Conservation (phyloP, 2,797 vertebrate genomes). For the Tapera naevia region DNA sequence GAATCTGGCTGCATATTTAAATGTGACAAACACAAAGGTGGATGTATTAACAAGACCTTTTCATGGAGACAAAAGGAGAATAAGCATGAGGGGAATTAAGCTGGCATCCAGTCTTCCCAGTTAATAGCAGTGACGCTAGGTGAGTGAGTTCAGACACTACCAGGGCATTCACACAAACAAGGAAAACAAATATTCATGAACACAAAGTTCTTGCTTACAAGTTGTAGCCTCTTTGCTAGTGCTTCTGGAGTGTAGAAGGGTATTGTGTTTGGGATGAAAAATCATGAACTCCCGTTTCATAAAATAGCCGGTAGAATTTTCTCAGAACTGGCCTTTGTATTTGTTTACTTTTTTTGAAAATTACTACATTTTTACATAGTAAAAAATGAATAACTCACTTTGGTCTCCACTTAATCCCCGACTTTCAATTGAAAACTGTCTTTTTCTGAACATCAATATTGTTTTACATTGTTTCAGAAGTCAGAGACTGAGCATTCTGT, state of each 20-base stretch:
- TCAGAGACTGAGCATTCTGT: not conserved
- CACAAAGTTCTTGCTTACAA: not conserved
- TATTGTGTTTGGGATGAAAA: not conserved
- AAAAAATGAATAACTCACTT: not conserved
- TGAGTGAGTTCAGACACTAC: not conserved
- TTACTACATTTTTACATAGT: not conserved
- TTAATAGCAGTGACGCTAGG: not conserved
- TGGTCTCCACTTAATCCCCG: not conserved
- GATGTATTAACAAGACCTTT: constrained; percentile 23
- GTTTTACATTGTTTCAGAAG: not conserved
- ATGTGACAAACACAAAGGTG: constrained; percentile 31
- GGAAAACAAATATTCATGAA: not conserved
- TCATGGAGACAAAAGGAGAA: constrained; percentile 3
- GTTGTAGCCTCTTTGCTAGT: not conserved
- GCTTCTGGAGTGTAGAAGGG: not conserved
- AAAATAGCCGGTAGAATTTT: not conserved
- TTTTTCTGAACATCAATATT: not conserved
- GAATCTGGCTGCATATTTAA: constrained; percentile 10
- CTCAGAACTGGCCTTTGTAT: not conserved
- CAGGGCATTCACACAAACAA: not conserved
- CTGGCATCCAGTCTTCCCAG: not conserved
- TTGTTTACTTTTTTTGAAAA: not conserved
- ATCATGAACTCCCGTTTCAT: not conserved
- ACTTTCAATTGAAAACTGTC: not conserved
- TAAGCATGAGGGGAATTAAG: not conserved